These are phyloP conservation scores for Drosophila limbata DNA, from an alignment of 2,888 invertebrate species.

Conservation along the genomic window DNA sequence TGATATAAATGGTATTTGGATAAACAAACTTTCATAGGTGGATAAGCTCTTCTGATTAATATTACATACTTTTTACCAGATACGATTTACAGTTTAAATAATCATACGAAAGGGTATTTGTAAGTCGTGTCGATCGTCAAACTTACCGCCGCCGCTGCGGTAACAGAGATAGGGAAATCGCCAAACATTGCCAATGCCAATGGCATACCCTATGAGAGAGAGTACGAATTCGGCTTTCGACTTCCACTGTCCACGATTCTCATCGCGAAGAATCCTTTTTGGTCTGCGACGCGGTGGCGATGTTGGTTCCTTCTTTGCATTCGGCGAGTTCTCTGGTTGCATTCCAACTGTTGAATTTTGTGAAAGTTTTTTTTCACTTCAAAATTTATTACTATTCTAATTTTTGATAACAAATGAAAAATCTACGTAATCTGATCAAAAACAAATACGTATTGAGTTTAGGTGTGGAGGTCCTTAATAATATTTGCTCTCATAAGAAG, in stretches of 20 bases:
- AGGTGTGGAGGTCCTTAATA: not conserved
- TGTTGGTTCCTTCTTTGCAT: not conserved
- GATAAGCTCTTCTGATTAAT: not conserved
- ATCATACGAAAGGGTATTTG: not conserved
- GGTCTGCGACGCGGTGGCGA: slow-evolving; percentile 1
- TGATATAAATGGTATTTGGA: too few relatives aligned
- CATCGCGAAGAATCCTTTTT: slow-evolving; percentile 70
- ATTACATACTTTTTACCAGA: not conserved
- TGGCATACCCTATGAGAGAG: slow-evolving; percentile 93
- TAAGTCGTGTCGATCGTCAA: too few relatives aligned
- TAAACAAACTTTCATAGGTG: too few relatives aligned
- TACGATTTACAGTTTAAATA: not conserved
- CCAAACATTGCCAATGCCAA: slow-evolving; percentile 95
- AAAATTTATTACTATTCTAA: not conserved
- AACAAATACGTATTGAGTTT: not conserved
- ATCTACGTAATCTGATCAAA: not conserved
- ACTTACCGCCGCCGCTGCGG: slow-evolving; percentile 92
- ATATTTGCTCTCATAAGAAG: not conserved
- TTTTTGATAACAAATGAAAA: not conserved
- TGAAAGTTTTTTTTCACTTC: not conserved
- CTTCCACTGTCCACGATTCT: slow-evolving; percentile 89
- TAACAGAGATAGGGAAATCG: slow-evolving; percentile 95
- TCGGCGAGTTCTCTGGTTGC: slow-evolving; percentile 1
- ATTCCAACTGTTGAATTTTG: slow-evolving; percentile 15
- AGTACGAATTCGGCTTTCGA: slow-evolving; percentile 92